Evolutionary conservation across 2,888 invertebrate species (phyloP), one percentile per base, ranked within the genome.

Genomic region (Carterocephalus palaemon): DNA sequence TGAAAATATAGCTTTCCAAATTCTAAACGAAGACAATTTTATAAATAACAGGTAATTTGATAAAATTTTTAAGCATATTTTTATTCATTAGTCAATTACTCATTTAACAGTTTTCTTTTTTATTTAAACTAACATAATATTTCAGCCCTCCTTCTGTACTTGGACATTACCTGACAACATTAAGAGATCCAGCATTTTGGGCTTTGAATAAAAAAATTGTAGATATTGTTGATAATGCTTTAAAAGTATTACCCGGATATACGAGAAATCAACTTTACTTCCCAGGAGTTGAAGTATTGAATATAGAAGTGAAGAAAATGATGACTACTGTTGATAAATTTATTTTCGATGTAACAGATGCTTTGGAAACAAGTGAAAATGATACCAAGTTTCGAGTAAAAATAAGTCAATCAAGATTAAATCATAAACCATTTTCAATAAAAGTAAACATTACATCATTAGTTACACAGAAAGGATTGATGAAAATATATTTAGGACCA

Each of bases 111-210:
- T 32, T 23, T 42, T 47, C 37, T 46, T 29, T 42, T 49, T 43
- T 36, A 51, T 48, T 48, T 26, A 40, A 40, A 8, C 19, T 24
- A 38, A 10, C 10, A 9, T 20, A 9, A 19, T 37, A 38, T 81
- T 81, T 53, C 66, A 85, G 85, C 33, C 59, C 62, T 41, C 65
- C 64, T 8, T 76, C 84, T 4, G 74, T 70, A 3, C 57, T 86
- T 13, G 72, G 70, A 19, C 86, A 86, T 54, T 90, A 88, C 55
- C 87, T 89, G 67, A 91, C 92, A 1, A 86, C 90, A 47, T 57
- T 91, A 59, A 88, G 93, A 48, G 93, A 93, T 71, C 93, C 93
- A 2, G 83, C 90, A 48, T 92, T 91, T 81, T 94, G 91, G 85
- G 88, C 88, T 47, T 70, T 93, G 51, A 90, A 90, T 67, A 89